Evolutionary conservation across 2,888 invertebrate species (phyloP), one percentile per base, ranked within the genome.

Genomic region (Parascotia fuliginaria): DNA sequence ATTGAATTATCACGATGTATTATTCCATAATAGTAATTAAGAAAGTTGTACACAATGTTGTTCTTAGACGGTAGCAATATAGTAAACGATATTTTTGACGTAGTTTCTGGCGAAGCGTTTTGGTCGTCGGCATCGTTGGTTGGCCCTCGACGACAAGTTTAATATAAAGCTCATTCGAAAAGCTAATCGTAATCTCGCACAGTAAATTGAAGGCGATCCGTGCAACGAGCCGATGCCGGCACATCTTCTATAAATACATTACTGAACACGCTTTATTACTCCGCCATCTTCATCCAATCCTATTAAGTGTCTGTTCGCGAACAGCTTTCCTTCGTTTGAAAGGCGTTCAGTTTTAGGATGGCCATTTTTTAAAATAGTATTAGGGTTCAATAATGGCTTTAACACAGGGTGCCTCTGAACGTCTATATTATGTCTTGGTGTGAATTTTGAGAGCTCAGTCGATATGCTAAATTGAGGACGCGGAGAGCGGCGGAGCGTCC

Each of bases 251-350:
- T 89, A 91, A 89, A 89, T 87, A 89, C 87, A 89, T 90, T 91
- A 90, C 73, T 64, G 87, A 88, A 91, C 89, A 89, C 87, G 88
- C 83, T 89, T 90, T 90, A 89, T 89, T 89, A 90, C 90, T 90
- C 77, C 75, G 82, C 88, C 85, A 85, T 88, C 88, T 85, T 87
- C 83, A 85, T 89, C 85, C 87, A 89, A 92, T 92, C 89, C 87
- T 87, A 87, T 91, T 91, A 89, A 85, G 84, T 80, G 84, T 83
- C 83, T 83, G 83, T 83, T 85, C 80, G 78, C 79, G 79, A 81
- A 75, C 79, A 83, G 82, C 78, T 81, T 81, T 78, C 75, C 79
- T 69, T 65, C 70, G 74, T 73, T 67, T 73, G 72, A 76, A 78
- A 76, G 77, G 74, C 77, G 79, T 83, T 85, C 77, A 80, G 79